phyloP scores from a whole-genome alignment of 2,797 vertebrate species.

The Hippopotamyrus pictus region DNA sequence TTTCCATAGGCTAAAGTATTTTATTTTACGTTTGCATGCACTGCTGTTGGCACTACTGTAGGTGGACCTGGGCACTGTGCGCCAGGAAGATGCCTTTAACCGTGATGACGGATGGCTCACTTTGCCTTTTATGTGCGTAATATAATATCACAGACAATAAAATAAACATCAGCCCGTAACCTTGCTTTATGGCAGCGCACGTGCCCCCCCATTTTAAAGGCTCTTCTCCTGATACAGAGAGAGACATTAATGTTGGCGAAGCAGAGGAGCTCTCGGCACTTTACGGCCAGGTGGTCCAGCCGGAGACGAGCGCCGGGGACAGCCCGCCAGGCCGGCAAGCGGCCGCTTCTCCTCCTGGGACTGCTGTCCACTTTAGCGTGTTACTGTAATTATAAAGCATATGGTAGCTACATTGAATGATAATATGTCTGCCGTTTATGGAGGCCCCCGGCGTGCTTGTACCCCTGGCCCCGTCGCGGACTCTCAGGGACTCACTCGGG shows the following conservation, averaged over 20 bases:
- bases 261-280: neutral
- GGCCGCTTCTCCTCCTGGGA: neutral
- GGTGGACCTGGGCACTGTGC: neutral
- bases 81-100: slow-evolving; percentile 20
- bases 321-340: neutral
- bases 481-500: slow-evolving; percentile 1
- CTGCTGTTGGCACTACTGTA: neutral
- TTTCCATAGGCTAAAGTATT: neutral
- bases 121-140: slow-evolving; percentile 22
- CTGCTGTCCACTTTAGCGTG: neutral
- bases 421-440: neutral
- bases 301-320: neutral
- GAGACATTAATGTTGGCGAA: neutral
- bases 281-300: neutral
- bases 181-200: slow-evolving; percentile 16
- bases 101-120: slow-evolving; percentile 8
- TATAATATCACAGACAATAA: slow-evolving; percentile 25
- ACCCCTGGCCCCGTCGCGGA: neutral
- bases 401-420: neutral
- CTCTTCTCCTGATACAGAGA: neutral
- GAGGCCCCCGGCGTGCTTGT: neutral
- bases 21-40: neutral
- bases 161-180: slow-evolving; percentile 26
- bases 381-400: neutral
- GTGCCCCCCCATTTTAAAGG: slow-evolving; percentile 1